A percentile compares a stretch with the other conserved stretches of the same genome.
These are phyloP conservation scores for Gambusia affinis DNA, from an alignment of 2,113 vertebrate species.

Conservation along the genomic window DNA sequence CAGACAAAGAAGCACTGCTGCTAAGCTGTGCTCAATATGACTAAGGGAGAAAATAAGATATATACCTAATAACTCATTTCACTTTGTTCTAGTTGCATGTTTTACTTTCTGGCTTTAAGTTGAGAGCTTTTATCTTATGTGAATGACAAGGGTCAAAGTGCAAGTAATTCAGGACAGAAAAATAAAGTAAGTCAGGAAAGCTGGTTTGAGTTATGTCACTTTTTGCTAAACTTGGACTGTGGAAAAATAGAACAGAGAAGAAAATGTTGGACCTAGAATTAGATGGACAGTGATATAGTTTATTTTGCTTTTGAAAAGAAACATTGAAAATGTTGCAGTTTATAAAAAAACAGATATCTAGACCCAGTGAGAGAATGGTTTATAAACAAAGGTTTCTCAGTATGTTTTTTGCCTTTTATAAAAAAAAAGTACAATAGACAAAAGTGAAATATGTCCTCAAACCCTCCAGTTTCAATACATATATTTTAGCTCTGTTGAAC, in stretches of 20 bases:
- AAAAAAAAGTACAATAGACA: no score
- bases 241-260: background rate
- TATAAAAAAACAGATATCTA: no score
- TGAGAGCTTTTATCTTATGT: background rate
- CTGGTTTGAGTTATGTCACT: background rate
- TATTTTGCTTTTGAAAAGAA: no score
- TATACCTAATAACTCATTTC: slow-evolving; percentile 48
- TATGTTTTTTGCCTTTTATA: no score
- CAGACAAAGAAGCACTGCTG: slow-evolving; percentile 57
- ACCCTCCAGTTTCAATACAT: no score
- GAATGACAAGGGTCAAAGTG: slow-evolving; percentile 2
- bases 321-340: no score
- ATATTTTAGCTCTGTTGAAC: no score
- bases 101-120: slow-evolving; percentile 36
- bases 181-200: slow-evolving; percentile 6
- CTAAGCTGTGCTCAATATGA: slow-evolving; percentile 53
- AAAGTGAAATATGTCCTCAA: no score
- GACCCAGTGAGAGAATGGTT: no score
- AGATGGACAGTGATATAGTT: no score
- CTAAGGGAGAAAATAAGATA: slow-evolving; percentile 22
- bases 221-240: background rate
- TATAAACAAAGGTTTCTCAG: no score
- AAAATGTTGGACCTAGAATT: background rate
- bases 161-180: background rate
- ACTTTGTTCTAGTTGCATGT: slow-evolving; percentile 58